Evolutionary conservation across 2,113 vertebrate genomes (phyloP).

Genomic region (Leuciscus idus): DNA sequence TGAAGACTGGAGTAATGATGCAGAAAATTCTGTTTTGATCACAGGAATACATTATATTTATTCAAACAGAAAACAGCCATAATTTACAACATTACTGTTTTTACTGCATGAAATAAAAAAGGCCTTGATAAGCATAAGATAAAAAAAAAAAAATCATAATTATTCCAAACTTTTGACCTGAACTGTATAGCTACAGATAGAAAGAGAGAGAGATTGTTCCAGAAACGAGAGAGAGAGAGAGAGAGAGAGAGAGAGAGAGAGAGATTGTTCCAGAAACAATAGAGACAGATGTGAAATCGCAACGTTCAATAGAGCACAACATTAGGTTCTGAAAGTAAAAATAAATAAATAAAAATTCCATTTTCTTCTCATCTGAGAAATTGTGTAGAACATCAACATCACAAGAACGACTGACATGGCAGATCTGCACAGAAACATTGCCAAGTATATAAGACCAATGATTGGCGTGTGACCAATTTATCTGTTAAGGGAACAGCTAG

Average conservation of each 20-base stretch:
- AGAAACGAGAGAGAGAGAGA: too few relatives aligned
- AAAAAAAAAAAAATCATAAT: not conserved
- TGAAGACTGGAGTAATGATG: not conserved
- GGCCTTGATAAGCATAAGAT: not conserved
- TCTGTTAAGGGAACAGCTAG: not conserved
- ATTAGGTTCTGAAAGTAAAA: not conserved
- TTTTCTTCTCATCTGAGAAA: not conserved
- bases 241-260: too few relatives aligned
- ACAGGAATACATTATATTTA: not conserved
- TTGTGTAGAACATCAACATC: not conserved
- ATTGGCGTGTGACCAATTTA: not conserved
- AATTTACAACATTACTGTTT: not conserved
- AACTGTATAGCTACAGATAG: too few relatives aligned
- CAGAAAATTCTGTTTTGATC: not conserved
- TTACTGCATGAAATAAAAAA: too few relatives aligned
- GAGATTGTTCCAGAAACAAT: too few relatives aligned
- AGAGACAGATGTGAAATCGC: not conserved
- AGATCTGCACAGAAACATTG: not conserved
- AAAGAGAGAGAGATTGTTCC: too few relatives aligned
- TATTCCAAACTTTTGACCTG: not conserved
- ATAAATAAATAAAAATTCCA: too few relatives aligned
- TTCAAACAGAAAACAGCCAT: not conserved
- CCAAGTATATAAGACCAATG: not conserved
- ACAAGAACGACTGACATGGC: too few relatives aligned
- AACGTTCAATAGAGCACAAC: not conserved